Conservation (phyloP, 2,888 invertebrate genomes). For the Aplocera efformata region DNA sequence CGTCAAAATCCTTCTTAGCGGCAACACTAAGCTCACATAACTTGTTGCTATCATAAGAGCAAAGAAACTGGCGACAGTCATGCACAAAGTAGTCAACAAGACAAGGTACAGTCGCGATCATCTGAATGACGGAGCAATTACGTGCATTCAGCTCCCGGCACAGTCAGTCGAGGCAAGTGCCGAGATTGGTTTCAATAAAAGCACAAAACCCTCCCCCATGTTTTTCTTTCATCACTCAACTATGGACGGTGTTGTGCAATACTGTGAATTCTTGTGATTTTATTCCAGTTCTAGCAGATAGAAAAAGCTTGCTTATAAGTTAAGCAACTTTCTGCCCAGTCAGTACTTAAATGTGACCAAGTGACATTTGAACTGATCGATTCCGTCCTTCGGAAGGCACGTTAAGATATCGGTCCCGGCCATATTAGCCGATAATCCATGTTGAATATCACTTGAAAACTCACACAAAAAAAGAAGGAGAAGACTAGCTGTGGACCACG, state of each 20-base stretch:
- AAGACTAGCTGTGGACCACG: too few relatives aligned
- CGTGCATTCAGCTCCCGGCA: constrained; percentile 68
- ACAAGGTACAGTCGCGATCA: constrained; percentile 70
- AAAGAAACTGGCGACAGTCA: constrained; percentile 62
- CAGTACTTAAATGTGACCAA: too few relatives aligned
- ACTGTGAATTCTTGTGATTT: constrained; percentile 24
- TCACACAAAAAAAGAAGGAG: too few relatives aligned
- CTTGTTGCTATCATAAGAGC: constrained; percentile 55
- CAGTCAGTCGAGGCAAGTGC: constrained; percentile 73
- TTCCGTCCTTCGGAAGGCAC: too few relatives aligned
- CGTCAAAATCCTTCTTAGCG: too few relatives aligned
- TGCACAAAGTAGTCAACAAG: constrained; percentile 72
- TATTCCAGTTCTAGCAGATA: too few relatives aligned
- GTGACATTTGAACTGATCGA: too few relatives aligned
- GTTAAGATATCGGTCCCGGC: too few relatives aligned
- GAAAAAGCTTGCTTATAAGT: too few relatives aligned
- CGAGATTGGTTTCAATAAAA: constrained; percentile 79
- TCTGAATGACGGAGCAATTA: constrained; percentile 78
- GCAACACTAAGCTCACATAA: constrained; percentile 36
- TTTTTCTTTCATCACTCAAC: constrained; percentile 76
- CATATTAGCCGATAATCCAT: too few relatives aligned
- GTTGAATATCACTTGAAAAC: too few relatives aligned
- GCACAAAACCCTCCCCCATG: constrained; percentile 71
- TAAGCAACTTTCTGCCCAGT: too few relatives aligned
- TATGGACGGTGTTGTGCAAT: constrained; percentile 69